Conservation (phyloP, 1,140 invertebrate species). For the Platyscapa corneri region DNA sequence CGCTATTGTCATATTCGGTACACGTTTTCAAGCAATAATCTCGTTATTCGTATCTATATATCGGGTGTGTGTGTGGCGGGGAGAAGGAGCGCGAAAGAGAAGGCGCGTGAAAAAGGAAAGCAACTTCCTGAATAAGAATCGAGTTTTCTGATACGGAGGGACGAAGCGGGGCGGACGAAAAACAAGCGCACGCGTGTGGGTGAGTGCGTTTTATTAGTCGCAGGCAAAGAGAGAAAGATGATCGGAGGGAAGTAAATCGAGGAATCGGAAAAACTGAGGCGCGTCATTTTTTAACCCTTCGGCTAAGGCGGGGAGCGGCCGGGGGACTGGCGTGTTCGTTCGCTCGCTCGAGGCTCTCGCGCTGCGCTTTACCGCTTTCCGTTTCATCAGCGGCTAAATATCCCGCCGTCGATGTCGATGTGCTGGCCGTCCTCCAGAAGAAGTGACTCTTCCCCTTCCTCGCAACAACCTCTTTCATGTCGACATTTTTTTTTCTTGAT, state of each 20-base stretch:
- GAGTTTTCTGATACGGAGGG: not conserved
- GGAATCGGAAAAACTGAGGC: constrained; percentile 32
- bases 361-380: not conserved
- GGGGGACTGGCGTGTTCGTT: no score
- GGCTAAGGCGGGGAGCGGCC: not conserved
- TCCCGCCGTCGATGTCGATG: not conserved
- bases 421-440: not conserved
- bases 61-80: not conserved
- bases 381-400: not conserved
- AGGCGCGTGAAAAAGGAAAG: not conserved
- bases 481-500: not conserved
- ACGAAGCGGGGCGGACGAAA: not conserved
- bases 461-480: constrained; percentile 1
- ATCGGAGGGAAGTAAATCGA: not conserved
- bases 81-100: not conserved
- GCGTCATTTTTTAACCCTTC: constrained; percentile 33
- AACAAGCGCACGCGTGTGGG: constrained; percentile 21
- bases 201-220: constrained; percentile 38
- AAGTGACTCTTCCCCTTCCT: not conserved
- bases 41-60: not conserved
- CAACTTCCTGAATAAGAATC: not conserved
- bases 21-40: constrained; percentile 2
- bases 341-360: not conserved
- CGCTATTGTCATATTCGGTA: not conserved
- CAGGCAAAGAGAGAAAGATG: not conserved